Conservation (phyloP, 2,113 vertebrate genomes). For the Antigone vipio region DNA sequence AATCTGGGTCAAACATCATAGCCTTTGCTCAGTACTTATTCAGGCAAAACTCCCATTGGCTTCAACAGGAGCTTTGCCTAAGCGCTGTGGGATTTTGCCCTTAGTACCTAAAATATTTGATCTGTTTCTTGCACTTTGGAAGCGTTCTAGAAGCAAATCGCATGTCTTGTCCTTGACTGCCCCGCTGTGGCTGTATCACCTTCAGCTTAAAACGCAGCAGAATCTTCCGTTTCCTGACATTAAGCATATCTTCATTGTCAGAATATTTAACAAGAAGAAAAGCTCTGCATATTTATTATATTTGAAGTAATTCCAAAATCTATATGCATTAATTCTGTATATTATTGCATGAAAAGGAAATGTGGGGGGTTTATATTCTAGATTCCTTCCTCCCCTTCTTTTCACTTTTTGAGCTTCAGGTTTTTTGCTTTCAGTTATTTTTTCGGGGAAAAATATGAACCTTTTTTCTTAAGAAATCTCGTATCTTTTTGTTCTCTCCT, state of each 20-base stretch:
- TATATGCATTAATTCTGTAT: rapidly evolving
- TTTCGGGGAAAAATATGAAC: rapidly evolving
- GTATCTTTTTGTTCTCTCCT: neutral
- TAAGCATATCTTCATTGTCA: neutral
- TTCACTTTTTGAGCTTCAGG: neutral
- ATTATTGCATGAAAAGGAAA: neutral
- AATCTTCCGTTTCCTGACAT: neutral
- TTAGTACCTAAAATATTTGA: slow-evolving; percentile 43
- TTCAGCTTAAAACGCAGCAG: neutral
- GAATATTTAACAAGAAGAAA: neutral
- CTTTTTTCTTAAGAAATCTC: neutral
- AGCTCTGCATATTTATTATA: neutral
- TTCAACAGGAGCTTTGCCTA: slow-evolving; percentile 6
- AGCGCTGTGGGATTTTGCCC: slow-evolving; percentile 37
- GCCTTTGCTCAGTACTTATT: slow-evolving; percentile 4
- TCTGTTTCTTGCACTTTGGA: neutral
- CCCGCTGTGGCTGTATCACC: slow-evolving; percentile 16
- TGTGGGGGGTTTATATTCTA: neutral
- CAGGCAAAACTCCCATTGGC: slow-evolving; percentile 14
- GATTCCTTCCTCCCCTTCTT: neutral
- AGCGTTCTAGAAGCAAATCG: slow-evolving; percentile 1
- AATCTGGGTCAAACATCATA: slow-evolving; percentile 26
- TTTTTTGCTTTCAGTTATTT: neutral
- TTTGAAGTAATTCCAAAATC: neutral
- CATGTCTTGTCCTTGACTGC: slow-evolving; percentile 32